Conservation (phyloP, 2,797 vertebrate genomes). For the Anniella stebbinsi region DNA sequence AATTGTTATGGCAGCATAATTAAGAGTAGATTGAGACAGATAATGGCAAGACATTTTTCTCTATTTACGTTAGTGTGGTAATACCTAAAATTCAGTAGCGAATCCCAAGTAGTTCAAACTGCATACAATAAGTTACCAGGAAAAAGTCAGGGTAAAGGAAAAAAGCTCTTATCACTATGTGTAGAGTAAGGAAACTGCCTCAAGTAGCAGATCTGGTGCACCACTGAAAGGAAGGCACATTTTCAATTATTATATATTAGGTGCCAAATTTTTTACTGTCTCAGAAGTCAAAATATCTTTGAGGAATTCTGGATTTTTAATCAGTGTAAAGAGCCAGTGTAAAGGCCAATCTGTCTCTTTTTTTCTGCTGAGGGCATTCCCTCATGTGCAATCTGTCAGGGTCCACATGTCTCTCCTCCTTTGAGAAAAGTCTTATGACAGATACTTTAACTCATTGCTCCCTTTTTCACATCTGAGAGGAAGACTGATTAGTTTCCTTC, state of each 20-base stretch:
- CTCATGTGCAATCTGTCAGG: too few species aligned
- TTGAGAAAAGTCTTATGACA: too few species aligned
- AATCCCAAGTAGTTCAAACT: background rate
- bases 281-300: background rate
- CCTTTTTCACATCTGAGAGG: too few species aligned
- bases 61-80: background rate
- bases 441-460: too few species aligned
- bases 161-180: background rate
- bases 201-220: background rate
- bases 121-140: background rate
- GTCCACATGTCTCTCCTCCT: too few species aligned
- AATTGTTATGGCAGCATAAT: background rate
- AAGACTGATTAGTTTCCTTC: too few species aligned
- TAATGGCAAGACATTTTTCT: background rate
- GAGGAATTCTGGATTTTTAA: background rate
- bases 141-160: background rate
- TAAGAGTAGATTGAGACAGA: background rate
- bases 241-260: background rate
- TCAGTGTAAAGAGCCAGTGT: background rate
- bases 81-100: background rate
- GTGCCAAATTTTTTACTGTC: background rate
- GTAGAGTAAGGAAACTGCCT: background rate
- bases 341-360: too few species aligned
- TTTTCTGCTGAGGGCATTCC: too few species aligned
- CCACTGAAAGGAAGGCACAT: background rate